Evolutionary conservation across 37 sponge, comb jelly and placozoan species (phyloP).

Genomic region (Chondrosia reniformis): DNA sequence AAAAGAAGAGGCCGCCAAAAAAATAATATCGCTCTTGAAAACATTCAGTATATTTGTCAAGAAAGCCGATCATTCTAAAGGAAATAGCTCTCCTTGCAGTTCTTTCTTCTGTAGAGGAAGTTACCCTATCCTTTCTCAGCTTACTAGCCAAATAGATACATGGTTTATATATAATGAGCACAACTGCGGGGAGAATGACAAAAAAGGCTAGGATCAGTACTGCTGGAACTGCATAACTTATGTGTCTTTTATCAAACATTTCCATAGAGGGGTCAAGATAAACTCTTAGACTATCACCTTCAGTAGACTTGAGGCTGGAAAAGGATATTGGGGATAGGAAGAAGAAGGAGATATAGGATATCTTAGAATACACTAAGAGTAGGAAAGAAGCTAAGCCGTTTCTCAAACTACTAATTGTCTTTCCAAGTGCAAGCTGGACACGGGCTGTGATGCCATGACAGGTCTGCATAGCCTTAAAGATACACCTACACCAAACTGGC

Average conservation of each 20-base stretch:
- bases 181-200: not conserved
- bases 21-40: not conserved
- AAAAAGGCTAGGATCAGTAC: not conserved
- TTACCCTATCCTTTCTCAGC: not conserved
- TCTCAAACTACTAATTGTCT: not conserved
- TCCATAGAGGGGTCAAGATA: not conserved
- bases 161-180: conserved; percentile 8
- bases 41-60: not conserved
- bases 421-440: not conserved
- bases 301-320: not conserved
- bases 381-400: conserved; percentile 3
- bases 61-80: not conserved
- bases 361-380: not conserved
- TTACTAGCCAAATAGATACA: not conserved
- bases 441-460: not conserved
- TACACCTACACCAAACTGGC: not conserved
- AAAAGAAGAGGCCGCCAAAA: not conserved
- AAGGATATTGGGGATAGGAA: not conserved
- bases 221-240: conserved; percentile 3
- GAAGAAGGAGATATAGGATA: not conserved
- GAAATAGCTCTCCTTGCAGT: not conserved
- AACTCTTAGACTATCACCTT: not conserved
- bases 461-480: conserved; percentile 1
- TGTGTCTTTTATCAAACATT: not conserved
- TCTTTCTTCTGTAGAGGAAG: not conserved